Base-by-base conservation (phyloP, 1,140 invertebrate genomes). In the Acyrthosiphon pisum region DNA sequence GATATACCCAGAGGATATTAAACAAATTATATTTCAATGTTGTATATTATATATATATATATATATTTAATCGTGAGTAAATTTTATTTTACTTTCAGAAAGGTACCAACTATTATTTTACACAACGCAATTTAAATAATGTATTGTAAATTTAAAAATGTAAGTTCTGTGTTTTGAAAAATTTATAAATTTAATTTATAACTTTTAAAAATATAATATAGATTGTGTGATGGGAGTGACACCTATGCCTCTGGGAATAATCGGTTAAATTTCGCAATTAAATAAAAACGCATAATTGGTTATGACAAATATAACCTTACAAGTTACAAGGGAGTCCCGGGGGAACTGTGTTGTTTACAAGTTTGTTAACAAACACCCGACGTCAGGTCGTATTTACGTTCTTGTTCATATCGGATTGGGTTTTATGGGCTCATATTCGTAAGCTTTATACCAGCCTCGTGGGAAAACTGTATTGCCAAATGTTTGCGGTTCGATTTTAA, bases 401-500 rank as follows among this genome's bases (percentile, higher is more conserved):
- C 60, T 92, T 37, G 81, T 93, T 56, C 60, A 46, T 93, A 53
- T 93, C 46, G 81, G 81, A 86, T 83, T 53, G 91, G 91, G 76
- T 92, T 83, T 93, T 93, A 93, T 93, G 91, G 68, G 91, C 48
- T 93, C 91, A 84, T 46, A 93, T 93, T 91, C 76, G 91, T 84
- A 56, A 93, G 91, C 48, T 93, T 84, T 93, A 86, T 53, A 92
- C 18, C 76, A 30, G 35, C 50, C 91, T 81, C 76, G 76, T n/a
- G 76, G 91, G 91, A 93, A 53, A 53, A 86, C 81, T 86, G 23
- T 53, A 50, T 84, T 86, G 48, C 81, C 81, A 56, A 84, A 86
- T 86, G 81, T 93, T 93, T 93, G 91, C 91, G 81, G 91, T 93
- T 86, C 90, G 56, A 91, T 91, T 91, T 91, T 91, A 91, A 91